Conservation (phyloP, 2,113 vertebrate genomes). For the Hypomesus transpacificus region DNA sequence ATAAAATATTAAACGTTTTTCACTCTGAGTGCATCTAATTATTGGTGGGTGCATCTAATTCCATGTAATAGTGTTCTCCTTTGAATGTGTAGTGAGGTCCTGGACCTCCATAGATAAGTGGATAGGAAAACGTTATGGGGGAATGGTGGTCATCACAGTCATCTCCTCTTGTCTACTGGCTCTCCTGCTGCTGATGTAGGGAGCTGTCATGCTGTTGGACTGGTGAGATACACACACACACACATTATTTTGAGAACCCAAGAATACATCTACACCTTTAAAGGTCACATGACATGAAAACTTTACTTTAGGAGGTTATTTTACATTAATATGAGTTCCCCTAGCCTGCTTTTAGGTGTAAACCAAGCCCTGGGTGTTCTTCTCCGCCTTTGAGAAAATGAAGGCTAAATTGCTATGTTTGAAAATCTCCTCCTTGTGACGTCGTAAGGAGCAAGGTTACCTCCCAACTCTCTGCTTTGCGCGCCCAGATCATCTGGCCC, state of each 20-base stretch:
- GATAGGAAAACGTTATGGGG: slow-evolving; percentile 12
- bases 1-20: no score
- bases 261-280: not conserved
- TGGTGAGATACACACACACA: slow-evolving; percentile 8
- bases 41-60: not conserved
- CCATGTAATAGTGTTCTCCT: not conserved
- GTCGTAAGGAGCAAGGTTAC: no score
- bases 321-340: no score
- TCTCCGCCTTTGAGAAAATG: no score
- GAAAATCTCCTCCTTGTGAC: no score
- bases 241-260: not conserved
- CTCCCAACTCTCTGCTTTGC: no score
- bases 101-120: slow-evolving; percentile 31
- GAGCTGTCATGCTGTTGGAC: not conserved
- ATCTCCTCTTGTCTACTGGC: slow-evolving; percentile 58
- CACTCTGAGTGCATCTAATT: not conserved
- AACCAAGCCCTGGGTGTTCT: no score
- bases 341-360: no score
- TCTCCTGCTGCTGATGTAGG: slow-evolving; percentile 23
- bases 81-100: slow-evolving; percentile 42
- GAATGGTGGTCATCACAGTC: slow-evolving; percentile 51
- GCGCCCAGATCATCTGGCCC: no score
- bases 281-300: no score
- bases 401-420: no score
- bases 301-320: no score